These are phyloP conservation scores for Gastrophysa polygoni DNA, from an alignment of 2,888 invertebrate genomes.

Conservation along the genomic window DNA sequence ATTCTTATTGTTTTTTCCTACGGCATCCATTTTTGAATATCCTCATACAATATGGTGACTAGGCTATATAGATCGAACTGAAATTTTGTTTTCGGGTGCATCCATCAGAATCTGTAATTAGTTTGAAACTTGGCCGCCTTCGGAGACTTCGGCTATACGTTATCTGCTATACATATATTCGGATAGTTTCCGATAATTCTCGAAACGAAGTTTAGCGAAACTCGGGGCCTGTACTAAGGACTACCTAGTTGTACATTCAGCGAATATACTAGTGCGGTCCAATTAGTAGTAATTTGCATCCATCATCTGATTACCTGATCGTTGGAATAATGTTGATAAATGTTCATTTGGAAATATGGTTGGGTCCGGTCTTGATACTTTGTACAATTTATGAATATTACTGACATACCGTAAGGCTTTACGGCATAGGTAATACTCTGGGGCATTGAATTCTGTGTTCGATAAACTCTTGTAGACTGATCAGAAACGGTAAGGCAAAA, in stretches of 20 bases:
- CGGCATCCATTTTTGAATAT: too few species aligned
- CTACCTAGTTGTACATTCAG: not conserved
- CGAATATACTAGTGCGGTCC: not conserved
- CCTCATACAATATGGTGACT: too few species aligned
- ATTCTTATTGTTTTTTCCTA: too few species aligned
- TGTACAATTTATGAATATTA: not conserved
- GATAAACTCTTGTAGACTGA: too few species aligned
- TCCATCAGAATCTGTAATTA: constrained; percentile 48
- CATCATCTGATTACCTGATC: not conserved
- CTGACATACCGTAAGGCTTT: too few species aligned
- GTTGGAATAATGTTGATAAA: not conserved
- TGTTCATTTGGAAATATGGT: not conserved
- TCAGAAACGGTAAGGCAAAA: too few species aligned
- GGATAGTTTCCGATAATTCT: not conserved
- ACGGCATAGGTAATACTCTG: too few species aligned
- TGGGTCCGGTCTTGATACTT: not conserved
- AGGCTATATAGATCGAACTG: too few species aligned
- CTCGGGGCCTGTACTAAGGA: not conserved
- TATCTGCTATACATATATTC: not conserved
- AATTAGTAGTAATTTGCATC: not conserved
- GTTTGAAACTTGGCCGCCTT: constrained; percentile 44
- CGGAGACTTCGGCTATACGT: not conserved
- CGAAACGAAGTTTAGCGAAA: not conserved
- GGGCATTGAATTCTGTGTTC: too few species aligned
- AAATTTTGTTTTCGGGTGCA: constrained; percentile 24